A percentile compares a stretch with the other conserved stretches of the same genome.
These are phyloP conservation scores for Dinocampus coccinellae DNA, from an alignment of 2,888 invertebrate species.

Conservation along the genomic window DNA sequence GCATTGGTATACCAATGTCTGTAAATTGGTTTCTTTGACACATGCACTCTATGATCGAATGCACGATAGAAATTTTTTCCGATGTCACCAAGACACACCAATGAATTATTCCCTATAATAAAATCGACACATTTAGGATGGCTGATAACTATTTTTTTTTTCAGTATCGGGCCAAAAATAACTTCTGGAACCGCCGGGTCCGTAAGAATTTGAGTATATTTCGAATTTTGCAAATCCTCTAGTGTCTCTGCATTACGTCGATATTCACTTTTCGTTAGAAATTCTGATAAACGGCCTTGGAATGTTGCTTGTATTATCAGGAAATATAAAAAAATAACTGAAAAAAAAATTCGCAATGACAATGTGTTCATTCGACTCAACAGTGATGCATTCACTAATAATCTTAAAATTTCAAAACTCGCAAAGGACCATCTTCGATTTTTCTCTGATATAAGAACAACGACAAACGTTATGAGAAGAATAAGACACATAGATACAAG, in stretches of 20 bases:
- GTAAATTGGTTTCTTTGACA: neutral
- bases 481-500: neutral
- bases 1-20: neutral
- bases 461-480: neutral
- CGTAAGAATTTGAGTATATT: neutral
- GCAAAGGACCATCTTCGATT: neutral
- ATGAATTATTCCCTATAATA: neutral
- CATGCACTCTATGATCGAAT: neutral
- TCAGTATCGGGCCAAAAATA: neutral
- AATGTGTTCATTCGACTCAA: neutral
- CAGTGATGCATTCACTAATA: neutral
- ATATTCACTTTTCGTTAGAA: neutral
- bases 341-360: neutral
- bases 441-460: neutral
- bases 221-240: neutral
- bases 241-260: neutral
- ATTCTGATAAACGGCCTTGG: neutral
- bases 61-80: neutral
- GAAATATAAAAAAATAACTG: constrained; percentile 12
- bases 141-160: neutral
- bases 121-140: neutral
- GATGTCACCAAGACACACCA: neutral
- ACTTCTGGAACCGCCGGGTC: neutral
- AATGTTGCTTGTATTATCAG: constrained; percentile 8
- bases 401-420: neutral